Evolutionary conservation across 2,888 invertebrate genomes (phyloP).

Genomic region (Harpalus rufipes): DNA sequence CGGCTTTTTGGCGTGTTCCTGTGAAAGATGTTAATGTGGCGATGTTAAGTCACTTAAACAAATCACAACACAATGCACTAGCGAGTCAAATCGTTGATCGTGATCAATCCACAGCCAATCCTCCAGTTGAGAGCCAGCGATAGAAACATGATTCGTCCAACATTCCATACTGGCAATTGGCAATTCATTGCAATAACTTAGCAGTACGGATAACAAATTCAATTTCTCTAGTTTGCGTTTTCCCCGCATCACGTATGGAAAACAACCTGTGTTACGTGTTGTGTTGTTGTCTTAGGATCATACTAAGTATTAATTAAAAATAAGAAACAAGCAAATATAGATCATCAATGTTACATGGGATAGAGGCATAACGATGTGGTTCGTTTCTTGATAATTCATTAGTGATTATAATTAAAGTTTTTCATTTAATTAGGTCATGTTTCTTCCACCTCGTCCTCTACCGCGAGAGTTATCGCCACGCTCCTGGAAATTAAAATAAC

Average conservation of each 20-base stretch:
- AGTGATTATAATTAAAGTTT: constrained; percentile 66
- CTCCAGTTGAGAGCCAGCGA: constrained; percentile 41
- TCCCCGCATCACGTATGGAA: constrained; percentile 52
- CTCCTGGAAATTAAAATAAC: constrained; percentile 72
- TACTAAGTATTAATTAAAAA: constrained; percentile 64
- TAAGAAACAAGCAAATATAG: constrained; percentile 66
- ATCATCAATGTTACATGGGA: constrained; percentile 68
- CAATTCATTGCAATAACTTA: constrained; percentile 47
- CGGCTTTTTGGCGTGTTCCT: constrained; percentile 15
- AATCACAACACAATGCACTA: constrained; percentile 42
- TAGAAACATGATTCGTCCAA: constrained; percentile 59
- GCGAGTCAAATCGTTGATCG: constrained; percentile 23
- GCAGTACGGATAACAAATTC: constrained; percentile 64
- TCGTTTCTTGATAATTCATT: constrained; percentile 68
- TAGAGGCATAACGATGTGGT: constrained; percentile 74
- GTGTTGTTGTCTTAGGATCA: constrained; percentile 60
- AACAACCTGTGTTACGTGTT: constrained; percentile 46
- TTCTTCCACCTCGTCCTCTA: constrained; percentile 74
- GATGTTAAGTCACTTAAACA: constrained; percentile 13
- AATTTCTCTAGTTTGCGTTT: constrained; percentile 56
- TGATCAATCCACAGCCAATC: constrained; percentile 10
- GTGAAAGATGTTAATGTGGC: constrained; percentile 2
- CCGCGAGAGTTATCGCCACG: constrained; percentile 74
- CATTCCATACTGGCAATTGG: constrained; percentile 52
- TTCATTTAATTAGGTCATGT: constrained; percentile 70